Percentiles rank a stretch among this genome's conserved stretches.
phyloP scores from a whole-genome alignment of 2,797 vertebrate genomes.

The Dendrocincla fuliginosa region DNA sequence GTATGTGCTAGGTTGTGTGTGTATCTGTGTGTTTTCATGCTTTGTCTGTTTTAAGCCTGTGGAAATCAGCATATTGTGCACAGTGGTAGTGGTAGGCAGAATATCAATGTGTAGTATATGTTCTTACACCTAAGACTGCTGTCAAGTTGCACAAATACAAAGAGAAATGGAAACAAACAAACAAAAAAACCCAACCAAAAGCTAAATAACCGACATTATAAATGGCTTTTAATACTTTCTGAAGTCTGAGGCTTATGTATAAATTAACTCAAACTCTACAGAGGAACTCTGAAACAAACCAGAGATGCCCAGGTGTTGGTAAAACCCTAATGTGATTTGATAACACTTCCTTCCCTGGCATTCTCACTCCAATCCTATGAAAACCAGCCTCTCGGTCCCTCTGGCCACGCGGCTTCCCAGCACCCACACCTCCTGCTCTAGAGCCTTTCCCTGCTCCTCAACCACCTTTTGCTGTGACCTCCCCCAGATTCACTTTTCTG shows the following conservation, averaged over 20 bases:
- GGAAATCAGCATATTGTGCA: background rate
- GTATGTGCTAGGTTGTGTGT: background rate
- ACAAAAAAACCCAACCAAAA: background rate
- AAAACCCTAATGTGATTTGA: background rate
- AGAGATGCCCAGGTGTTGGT: background rate
- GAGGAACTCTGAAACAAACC: background rate
- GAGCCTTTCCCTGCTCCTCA: background rate
- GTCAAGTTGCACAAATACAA: background rate
- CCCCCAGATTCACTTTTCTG: background rate
- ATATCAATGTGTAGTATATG: background rate
- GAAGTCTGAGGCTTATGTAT: background rate
- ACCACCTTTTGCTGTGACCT: background rate
- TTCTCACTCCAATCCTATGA: background rate
- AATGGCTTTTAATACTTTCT: background rate
- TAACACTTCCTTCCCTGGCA: background rate
- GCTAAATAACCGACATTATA: background rate
- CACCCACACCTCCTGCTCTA: background rate
- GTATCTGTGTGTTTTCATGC: background rate
- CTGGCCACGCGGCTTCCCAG: rapidly evolving
- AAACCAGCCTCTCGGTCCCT: background rate
- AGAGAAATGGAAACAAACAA: background rate
- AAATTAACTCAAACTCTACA: background rate
- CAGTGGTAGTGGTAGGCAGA: background rate
- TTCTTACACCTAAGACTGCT: background rate
- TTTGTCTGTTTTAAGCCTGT: background rate